phyloP scores from a whole-genome alignment of 2,797 vertebrate species.

The Clarias laeviceps region DNA sequence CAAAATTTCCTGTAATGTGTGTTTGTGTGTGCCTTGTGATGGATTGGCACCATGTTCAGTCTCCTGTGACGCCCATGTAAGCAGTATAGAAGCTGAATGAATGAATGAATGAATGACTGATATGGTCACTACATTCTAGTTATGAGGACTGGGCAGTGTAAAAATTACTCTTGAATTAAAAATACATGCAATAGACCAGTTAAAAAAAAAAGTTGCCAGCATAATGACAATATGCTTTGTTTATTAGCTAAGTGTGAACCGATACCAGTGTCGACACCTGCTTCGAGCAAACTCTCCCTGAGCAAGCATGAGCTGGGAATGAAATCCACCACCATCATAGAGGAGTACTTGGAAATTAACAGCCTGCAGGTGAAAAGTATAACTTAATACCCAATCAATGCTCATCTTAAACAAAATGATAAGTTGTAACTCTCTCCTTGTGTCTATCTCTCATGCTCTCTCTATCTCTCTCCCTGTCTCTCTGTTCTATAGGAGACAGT shows the following conservation, averaged over 20 bases:
- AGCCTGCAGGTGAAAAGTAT: conserved; percentile 85
- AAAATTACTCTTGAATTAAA: too few species aligned
- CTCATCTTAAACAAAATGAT: neutral
- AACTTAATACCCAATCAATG: neutral
- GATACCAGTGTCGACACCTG: conserved; percentile 50
- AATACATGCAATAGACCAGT: too few species aligned
- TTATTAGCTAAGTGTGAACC: conserved; percentile 82
- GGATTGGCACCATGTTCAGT: too few species aligned
- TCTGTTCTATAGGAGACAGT: conserved; percentile 83
- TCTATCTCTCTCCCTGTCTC: too few species aligned
- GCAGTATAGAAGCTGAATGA: too few species aligned
- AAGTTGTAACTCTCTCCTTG: neutral
- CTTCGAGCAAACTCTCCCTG: conserved; percentile 75
- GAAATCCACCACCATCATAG: conserved; percentile 91
- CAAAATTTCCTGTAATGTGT: too few species aligned
- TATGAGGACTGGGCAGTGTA: too few species aligned
- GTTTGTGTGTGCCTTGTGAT: too few species aligned
- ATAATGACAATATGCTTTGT: too few species aligned
- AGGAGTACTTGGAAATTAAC: conserved; percentile 96
- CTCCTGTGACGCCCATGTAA: too few species aligned
- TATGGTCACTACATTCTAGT: too few species aligned
- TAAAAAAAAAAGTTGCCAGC: neutral
- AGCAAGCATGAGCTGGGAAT: conserved; percentile 91
- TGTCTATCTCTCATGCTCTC: neutral
- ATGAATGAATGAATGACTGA: too few species aligned